Evolutionary conservation across 2,113 vertebrate genomes (phyloP).

Genomic region (Coreoperca whiteheadi): DNA sequence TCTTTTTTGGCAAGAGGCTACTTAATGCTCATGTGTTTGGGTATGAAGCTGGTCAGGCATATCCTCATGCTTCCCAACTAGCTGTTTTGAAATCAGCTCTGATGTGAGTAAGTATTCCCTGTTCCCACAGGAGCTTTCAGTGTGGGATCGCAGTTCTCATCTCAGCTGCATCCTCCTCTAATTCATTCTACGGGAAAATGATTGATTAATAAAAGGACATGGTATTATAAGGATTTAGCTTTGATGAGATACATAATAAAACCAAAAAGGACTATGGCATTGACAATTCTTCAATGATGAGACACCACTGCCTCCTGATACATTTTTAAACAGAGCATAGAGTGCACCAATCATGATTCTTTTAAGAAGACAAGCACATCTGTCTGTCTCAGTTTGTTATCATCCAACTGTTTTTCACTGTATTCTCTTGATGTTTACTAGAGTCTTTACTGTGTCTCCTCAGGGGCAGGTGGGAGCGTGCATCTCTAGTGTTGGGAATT

Average conservation of each 20-base stretch:
- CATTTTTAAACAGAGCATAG: constrained; percentile 48
- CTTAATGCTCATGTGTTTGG: constrained; percentile 20
- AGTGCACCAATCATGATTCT: constrained; percentile 40
- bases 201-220: constrained; percentile 4
- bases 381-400: constrained; percentile 35
- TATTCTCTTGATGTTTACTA: background rate
- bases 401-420: constrained; percentile 28
- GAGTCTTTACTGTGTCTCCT: constrained; percentile 10
- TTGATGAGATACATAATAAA: constrained; percentile 17
- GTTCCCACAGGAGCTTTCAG: constrained; percentile 13
- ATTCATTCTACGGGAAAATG: constrained; percentile 12
- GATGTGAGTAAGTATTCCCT: constrained; percentile 6
- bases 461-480: constrained; percentile 26
- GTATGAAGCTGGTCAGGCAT: constrained; percentile 9
- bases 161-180: constrained; percentile 13
- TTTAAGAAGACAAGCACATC: constrained; percentile 39
- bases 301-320: constrained; percentile 14
- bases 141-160: constrained; percentile 6
- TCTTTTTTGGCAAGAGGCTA: constrained; percentile 3
- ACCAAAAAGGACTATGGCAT: background rate
- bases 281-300: constrained; percentile 18
- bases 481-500: constrained; percentile 10
- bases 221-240: constrained; percentile 36
- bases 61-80: constrained; percentile 25
- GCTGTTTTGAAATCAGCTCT: constrained; percentile 43